phyloP scores from a whole-genome alignment of 2,797 vertebrate species.

The Tokudaia tokunoshimensis region DNA sequence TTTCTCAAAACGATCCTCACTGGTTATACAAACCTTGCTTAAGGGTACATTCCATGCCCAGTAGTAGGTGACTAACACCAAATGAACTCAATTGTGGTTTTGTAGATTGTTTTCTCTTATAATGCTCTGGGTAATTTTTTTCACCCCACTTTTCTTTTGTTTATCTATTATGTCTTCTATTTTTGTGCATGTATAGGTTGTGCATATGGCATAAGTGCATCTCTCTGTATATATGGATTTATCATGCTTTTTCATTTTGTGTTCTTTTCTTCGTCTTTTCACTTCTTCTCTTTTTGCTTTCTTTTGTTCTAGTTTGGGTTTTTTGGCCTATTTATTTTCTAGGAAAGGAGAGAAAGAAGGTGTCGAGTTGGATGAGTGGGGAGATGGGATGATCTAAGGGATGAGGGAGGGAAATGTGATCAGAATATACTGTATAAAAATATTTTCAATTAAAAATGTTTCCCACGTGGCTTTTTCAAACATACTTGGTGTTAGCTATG shows the following conservation, averaged over 20 bases:
- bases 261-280: neutral
- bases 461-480: neutral
- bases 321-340: neutral
- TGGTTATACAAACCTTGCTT: neutral
- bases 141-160: neutral
- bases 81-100: neutral
- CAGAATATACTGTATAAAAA: neutral
- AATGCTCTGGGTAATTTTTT: neutral
- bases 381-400: neutral
- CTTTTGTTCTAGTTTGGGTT: neutral
- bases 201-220: neutral
- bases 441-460: neutral
- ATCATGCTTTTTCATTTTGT: neutral
- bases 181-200: neutral
- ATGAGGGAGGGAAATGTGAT: neutral
- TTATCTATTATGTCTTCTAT: neutral
- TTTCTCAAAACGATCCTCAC: neutral
- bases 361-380: neutral
- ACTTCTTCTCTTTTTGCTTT: neutral
- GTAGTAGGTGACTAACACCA: neutral
- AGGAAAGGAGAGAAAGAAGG: neutral
- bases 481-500: neutral
- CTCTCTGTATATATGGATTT: neutral
- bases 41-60: neutral
- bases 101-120: neutral